Evolutionary conservation across 2,113 vertebrate species (phyloP), one percentile per base, ranked within the genome.

Genomic region (Nerophis ophidion): DNA sequence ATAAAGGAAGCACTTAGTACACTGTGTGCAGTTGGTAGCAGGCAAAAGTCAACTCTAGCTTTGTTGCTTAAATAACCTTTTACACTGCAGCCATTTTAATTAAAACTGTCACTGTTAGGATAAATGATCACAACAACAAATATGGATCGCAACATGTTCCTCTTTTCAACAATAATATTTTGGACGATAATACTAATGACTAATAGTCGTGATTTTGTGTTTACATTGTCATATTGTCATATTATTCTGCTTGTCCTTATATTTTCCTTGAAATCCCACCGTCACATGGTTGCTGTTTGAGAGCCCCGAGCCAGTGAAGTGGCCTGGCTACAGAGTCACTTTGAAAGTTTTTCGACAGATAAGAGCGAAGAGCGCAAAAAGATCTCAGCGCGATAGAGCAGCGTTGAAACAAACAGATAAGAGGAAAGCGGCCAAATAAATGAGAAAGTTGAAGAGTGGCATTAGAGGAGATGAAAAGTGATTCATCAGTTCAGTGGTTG

Each of bases 401-500:
- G 46, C 46, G 26, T 36, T 49, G 42, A 51, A 51, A 73, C 52
- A 63, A 72, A 62, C 57, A 61, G 57, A 70, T 61, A 62, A 71
- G 60, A 15, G 10, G 16, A 63, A 46, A 65, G 45, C 68, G 50
- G 59, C 44, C 59, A 44, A 65, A 47, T 60, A 63, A 65, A 61
- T 73, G 54, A 77, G 60, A 77, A 69, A 63, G 63, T 44, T 75
- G 68, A 63, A 60, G 61, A 69, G 57, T 38, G 60, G 19, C 35
- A 73, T 77, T 62, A 67, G 52, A 36, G 60, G 57, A 65, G 61
- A 65, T 78, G 63, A 69, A 65, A 76, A 63, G 66, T 68, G 66
- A 77, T 77, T 79, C 79, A 42, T 53, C 72, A 72, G 66, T 73
- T 72, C 61, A 66, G 26, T 68, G 68, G 61, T 46, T 61, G 65